Base-by-base conservation (phyloP, 2,113 vertebrate species). In the Amia ocellicauda region DNA sequence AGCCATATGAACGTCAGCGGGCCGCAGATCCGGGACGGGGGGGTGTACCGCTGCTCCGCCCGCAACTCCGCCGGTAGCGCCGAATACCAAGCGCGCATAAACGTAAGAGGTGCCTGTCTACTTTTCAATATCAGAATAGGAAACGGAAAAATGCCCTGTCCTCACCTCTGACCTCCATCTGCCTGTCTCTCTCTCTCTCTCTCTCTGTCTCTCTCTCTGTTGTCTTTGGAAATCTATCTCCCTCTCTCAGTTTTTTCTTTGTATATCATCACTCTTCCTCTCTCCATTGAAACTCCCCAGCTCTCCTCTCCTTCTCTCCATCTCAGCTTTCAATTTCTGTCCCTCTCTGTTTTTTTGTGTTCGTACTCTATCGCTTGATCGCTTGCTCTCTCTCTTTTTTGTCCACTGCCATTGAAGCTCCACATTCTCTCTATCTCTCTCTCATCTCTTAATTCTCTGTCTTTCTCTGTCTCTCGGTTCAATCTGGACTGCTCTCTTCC, bases 91-190 rank as follows among this genome's bases (percentile, higher is more conserved):
- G 96, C 96, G 93, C 96, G 96, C 96, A 98, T 99, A 98, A 99
- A 99, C 96, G 97, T 99, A 99, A 99, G 97, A 99, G 97, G 97
- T 99, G 97, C 97, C 96, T 99, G 96, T 99, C 96, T 97, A 96
- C 94, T 95, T 98, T 97, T 99, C 93, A 98, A 97, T 98, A 91
- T 97, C 93, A 96, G 94, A 88, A 93, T 93, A 95, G 93, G 91
- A 73, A 73, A 83, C 3, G n/a, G 4, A 17, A n/a, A n/a, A n/a
- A n/a, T n/a, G n/a, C n/a, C n/a, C n/a, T n/a, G 82, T 84, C 23
- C 27, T 51, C 22, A 16, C 71, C 68, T 58, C 45, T 69, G 76
- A 74, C 70, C 67, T 69, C 69, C 26, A 4, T 60, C 62, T 55
- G 22, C 14, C 8, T 23, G n/a, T 7, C 19, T 11, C 14, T 41